These are phyloP conservation scores for Drosophila pegasa DNA, from an alignment of 2,888 invertebrate genomes.

Conservation along the genomic window DNA sequence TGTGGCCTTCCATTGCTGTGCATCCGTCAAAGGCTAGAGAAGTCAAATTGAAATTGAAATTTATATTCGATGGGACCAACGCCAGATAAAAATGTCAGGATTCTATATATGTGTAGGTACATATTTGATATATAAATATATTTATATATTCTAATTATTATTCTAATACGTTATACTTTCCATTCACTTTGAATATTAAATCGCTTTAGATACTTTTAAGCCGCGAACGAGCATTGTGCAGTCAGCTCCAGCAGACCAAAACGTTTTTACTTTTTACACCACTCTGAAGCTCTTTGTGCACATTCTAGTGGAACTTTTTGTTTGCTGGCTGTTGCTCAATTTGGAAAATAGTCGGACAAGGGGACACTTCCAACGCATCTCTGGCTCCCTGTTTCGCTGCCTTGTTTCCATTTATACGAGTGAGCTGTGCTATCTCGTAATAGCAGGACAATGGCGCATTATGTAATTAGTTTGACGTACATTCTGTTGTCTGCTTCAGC, in stretches of 20 bases:
- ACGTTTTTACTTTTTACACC: not conserved
- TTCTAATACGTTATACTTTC: too few relatives aligned
- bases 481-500: conserved; percentile 11
- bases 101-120: too few relatives aligned
- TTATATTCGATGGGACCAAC: not conserved
- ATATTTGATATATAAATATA: too few relatives aligned
- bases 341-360: conserved; percentile 42
- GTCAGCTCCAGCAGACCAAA: not conserved
- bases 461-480: conserved; percentile 36
- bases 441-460: conserved; percentile 38
- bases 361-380: conserved; percentile 4
- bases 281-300: conserved; percentile 5
- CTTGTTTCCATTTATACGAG: not conserved
- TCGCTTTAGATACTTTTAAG: not conserved
- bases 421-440: conserved; percentile 18
- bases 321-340: conserved; percentile 17
- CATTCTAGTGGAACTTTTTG: conserved; percentile 20
- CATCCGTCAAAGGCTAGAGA: not conserved
- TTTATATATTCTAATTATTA: too few relatives aligned
- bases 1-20: not conserved
- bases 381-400: not conserved
- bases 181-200: not conserved
- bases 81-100: not conserved
- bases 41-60: not conserved
- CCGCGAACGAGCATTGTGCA: not conserved